These are phyloP conservation scores for Meriones psammophilus DNA, from an alignment of 2,797 vertebrate species.

Conservation along the genomic window DNA sequence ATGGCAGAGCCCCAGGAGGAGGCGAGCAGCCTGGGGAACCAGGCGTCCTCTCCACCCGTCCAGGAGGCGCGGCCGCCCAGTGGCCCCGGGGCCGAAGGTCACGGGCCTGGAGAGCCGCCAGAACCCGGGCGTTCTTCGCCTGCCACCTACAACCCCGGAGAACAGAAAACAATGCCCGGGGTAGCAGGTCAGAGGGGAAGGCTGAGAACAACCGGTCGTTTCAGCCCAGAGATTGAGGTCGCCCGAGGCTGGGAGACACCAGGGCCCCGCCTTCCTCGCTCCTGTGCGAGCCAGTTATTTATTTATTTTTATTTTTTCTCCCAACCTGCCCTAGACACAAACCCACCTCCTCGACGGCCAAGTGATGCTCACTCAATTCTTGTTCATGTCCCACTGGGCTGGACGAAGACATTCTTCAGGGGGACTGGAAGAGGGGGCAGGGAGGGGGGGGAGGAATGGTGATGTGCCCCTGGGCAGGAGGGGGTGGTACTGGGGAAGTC, in stretches of 20 bases:
- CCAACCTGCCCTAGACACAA: background rate
- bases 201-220: background rate
- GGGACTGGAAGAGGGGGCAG: background rate
- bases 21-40: background rate
- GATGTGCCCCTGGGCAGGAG: background rate
- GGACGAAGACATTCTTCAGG: background rate
- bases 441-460: background rate
- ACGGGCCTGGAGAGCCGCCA: constrained; percentile 47
- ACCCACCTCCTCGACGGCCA: background rate
- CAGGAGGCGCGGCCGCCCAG: constrained; percentile 19
- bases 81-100: constrained; percentile 65
- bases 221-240: background rate
- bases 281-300: background rate
- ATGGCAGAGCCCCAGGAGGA: constrained; percentile 3
- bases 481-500: background rate
- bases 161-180: constrained; percentile 23
- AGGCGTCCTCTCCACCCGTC: background rate
- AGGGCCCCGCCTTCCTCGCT: background rate
- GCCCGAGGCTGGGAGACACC: background rate
- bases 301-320: background rate
- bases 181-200: constrained; percentile 36
- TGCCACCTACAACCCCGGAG: constrained; percentile 44
- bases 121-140: constrained; percentile 55
- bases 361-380: background rate
- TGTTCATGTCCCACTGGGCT: background rate